Evolutionary conservation across 2,797 vertebrate genomes (phyloP).

Genomic region (Gadopsis marmoratus): DNA sequence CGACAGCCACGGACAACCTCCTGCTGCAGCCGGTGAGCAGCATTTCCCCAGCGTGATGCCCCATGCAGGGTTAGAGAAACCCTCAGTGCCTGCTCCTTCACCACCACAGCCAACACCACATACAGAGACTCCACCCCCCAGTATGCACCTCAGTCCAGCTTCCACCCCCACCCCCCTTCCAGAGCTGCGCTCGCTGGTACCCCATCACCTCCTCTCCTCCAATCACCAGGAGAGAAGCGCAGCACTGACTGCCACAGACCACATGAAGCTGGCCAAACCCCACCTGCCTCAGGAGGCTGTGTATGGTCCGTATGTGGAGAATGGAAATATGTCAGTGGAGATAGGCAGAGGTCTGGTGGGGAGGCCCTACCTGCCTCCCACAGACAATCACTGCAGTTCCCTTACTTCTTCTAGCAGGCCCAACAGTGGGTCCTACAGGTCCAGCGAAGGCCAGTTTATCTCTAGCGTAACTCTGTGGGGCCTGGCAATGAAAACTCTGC

Average conservation of each 20-base stretch:
- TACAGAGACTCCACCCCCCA: conserved; percentile 62
- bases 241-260: conserved; percentile 63
- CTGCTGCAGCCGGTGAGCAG: conserved; percentile 64
- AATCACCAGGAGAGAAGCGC: conserved; percentile 79
- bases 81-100: conserved; percentile 57
- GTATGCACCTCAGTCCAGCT: conserved; percentile 70
- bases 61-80: conserved; percentile 77
- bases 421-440: conserved; percentile 75
- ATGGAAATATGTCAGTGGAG: conserved; percentile 75
- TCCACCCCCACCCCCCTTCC: conserved; percentile 76
- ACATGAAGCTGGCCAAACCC: conserved; percentile 81
- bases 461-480: conserved; percentile 95
- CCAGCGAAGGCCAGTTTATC: conserved; percentile 89
- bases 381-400: conserved; percentile 81
- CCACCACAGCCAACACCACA: conserved; percentile 47
- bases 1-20: conserved; percentile 72
- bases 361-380: conserved; percentile 78
- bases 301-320: conserved; percentile 78
- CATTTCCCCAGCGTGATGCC: conserved; percentile 78
- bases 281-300: conserved; percentile 72
- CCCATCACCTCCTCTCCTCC: conserved; percentile 78
- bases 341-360: conserved; percentile 62
- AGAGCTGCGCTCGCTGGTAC: conserved; percentile 84
- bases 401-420: conserved; percentile 76
- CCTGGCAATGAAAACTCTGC: conserved; percentile 94